A percentile compares a stretch with the other conserved stretches of the same genome.
These are phyloP conservation scores for Lates calcarifer DNA, from an alignment of 2,113 vertebrate species.

Conservation along the genomic window DNA sequence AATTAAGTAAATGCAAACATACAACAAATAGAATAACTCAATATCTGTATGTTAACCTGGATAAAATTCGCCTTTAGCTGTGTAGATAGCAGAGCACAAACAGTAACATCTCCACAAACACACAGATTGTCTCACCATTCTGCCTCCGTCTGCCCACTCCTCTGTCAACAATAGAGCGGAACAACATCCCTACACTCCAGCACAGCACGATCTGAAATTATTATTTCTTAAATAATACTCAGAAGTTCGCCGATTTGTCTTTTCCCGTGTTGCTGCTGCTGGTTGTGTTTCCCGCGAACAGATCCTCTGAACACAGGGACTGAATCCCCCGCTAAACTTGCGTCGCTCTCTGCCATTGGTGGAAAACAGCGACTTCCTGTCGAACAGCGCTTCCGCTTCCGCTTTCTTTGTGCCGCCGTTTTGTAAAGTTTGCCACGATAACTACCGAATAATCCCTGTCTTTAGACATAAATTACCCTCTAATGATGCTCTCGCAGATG, in stretches of 20 bases:
- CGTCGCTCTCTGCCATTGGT: conserved; percentile 73
- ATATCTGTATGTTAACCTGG: not conserved
- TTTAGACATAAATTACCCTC: conserved; percentile 11
- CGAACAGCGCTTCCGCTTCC: conserved; percentile 5
- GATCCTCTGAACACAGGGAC: not conserved
- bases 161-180: conserved; percentile 81
- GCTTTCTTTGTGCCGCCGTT: not conserved
- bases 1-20: not conserved
- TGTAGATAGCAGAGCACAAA: not conserved
- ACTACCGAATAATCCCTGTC: not conserved
- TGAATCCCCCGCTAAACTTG: conserved; percentile 82
- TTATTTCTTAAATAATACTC: too few species aligned
- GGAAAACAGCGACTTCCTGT: conserved; percentile 25
- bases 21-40: not conserved
- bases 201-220: not conserved
- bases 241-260: not conserved
- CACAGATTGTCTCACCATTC: conserved; percentile 74
- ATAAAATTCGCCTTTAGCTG: not conserved
- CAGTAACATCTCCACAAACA: not conserved
- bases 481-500: too few species aligned
- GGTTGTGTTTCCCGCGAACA: conserved; percentile 83
- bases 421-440: not conserved
- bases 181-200: conserved; percentile 73
- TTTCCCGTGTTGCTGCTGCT: not conserved
- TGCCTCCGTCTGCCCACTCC: conserved; percentile 70